Percentiles rank a stretch among this genome's conserved stretches.
Conservation (phyloP, 2,888 invertebrate species). For the Apotomis capreana region DNA sequence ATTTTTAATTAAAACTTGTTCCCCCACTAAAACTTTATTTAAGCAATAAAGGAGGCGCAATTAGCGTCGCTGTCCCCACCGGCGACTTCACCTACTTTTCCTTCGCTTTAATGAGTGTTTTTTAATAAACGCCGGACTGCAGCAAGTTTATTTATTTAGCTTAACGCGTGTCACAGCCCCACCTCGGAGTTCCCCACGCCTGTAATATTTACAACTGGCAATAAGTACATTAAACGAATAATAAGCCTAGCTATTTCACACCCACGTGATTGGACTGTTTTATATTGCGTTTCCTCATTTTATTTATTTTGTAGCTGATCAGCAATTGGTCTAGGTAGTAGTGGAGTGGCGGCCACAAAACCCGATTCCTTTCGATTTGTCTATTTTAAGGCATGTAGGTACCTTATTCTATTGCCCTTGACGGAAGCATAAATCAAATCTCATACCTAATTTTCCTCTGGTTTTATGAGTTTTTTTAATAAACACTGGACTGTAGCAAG, state of each 20-base stretch:
- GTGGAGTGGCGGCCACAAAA: too few relatives aligned
- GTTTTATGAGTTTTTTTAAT: slow-evolving; percentile 84
- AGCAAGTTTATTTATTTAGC: slow-evolving; percentile 83
- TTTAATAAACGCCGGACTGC: slow-evolving; percentile 80
- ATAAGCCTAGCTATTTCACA: too few relatives aligned
- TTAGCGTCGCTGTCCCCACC: slow-evolving; percentile 82
- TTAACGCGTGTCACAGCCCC: slow-evolving; percentile 78
- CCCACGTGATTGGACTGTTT: too few relatives aligned
- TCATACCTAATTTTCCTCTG: slow-evolving; percentile 78
- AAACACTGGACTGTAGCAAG: slow-evolving; percentile 79
- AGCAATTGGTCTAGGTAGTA: not conserved
- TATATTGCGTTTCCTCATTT: not conserved
- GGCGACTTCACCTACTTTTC: slow-evolving; percentile 83
- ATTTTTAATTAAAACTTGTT: slow-evolving; percentile 84
- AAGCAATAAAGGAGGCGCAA: slow-evolving; percentile 83
- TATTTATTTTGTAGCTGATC: not conserved
- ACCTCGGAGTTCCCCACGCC: slow-evolving; percentile 44
- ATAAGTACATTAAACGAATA: not conserved
- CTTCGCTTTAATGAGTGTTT: slow-evolving; percentile 83
- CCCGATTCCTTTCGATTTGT: too few relatives aligned
- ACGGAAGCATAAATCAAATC: too few relatives aligned
- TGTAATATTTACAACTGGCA: slow-evolving; percentile 26
- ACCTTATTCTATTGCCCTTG: too few relatives aligned
- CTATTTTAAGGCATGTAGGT: too few relatives aligned
- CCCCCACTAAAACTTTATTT: slow-evolving; percentile 83